A percentile compares a stretch with the other conserved stretches of the same genome.
Evolutionary conservation across 30 jellyfish, hydroid and myxozoan genomes (phyloP).

Genomic region (Aurelia aurita): DNA sequence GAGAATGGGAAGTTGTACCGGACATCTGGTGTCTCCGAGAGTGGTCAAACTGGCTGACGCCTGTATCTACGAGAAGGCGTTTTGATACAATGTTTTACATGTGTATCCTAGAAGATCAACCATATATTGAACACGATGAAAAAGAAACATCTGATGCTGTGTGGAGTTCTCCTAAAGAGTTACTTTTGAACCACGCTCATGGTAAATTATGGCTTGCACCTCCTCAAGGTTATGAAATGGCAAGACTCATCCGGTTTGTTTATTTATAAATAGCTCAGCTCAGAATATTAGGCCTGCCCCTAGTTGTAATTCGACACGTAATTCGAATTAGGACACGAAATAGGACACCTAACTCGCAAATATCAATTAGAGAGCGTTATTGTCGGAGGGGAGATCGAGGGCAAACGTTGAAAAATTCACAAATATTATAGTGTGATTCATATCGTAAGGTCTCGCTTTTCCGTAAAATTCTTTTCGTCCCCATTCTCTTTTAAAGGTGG

Average conservation of each 20-base stretch:
- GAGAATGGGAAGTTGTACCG: slow-evolving; percentile 67
- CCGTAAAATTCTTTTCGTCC: too few relatives aligned
- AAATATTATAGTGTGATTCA: too few relatives aligned
- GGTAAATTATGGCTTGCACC: slow-evolving; percentile 65
- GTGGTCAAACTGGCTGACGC: slow-evolving; percentile 97
- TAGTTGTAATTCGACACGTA: too few relatives aligned
- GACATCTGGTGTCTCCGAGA: slow-evolving; percentile 82
- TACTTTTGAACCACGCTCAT: slow-evolving; percentile 41
- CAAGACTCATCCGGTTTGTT: slow-evolving; percentile 73
- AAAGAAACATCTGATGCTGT: slow-evolving; percentile 68
- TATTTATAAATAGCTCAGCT: too few relatives aligned
- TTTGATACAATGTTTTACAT: slow-evolving; percentile 94
- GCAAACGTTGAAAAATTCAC: too few relatives aligned
- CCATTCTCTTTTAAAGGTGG: too few relatives aligned
- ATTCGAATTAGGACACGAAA: too few relatives aligned
- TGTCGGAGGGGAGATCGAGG: too few relatives aligned
- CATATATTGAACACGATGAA: slow-evolving; percentile 61
- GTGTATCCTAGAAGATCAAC: slow-evolving; percentile 50
- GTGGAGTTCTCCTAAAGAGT: slow-evolving; percentile 77
- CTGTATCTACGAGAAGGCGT: slow-evolving; percentile 56
- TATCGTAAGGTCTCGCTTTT: too few relatives aligned
- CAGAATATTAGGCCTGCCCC: too few relatives aligned
- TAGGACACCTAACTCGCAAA: too few relatives aligned
- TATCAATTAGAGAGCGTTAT: too few relatives aligned
- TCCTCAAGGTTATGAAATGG: slow-evolving; percentile 87